Percentiles rank a stretch among this genome's conserved stretches.
Conservation (phyloP, 1,140 invertebrate species). For the Pogonognathellus flavescens region DNA sequence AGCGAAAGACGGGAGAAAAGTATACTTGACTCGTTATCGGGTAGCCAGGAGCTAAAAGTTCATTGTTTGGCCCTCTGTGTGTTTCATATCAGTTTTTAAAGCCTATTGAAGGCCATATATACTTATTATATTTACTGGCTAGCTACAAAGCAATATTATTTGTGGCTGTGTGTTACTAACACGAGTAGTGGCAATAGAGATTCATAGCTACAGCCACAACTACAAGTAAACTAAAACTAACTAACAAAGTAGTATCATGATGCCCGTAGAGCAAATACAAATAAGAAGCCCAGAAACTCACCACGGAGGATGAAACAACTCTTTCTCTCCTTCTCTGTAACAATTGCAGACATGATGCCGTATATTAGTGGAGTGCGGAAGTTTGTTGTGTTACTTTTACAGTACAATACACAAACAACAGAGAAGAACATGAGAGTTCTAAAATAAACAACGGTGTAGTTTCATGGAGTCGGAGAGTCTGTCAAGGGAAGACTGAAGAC, state of each 20-base stretch:
- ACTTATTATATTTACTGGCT: neutral
- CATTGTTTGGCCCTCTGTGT: constrained; percentile 22
- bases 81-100: neutral
- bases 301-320: too few relatives aligned
- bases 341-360: too few relatives aligned
- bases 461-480: too few relatives aligned
- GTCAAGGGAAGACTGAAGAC: too few relatives aligned
- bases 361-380: too few relatives aligned
- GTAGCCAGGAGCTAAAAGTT: constrained; percentile 20
- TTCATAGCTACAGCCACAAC: neutral
- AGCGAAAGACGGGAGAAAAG: constrained; percentile 8
- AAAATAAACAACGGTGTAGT: too few relatives aligned
- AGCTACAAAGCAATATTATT: neutral
- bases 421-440: too few relatives aligned
- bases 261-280: constrained; percentile 16
- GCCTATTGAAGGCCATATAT: neutral
- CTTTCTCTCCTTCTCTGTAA: too few relatives aligned
- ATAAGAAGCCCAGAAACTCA: neutral
- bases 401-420: too few relatives aligned
- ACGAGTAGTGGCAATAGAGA: neutral
- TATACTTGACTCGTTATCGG: neutral
- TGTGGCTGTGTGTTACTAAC: neutral
- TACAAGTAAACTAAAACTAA: too few relatives aligned
- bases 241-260: too few relatives aligned
- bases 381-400: too few relatives aligned